Evolutionary conservation across 2,888 invertebrate species (phyloP), one percentile per base, ranked within the genome.

Genomic region (Sturmia bella): DNA sequence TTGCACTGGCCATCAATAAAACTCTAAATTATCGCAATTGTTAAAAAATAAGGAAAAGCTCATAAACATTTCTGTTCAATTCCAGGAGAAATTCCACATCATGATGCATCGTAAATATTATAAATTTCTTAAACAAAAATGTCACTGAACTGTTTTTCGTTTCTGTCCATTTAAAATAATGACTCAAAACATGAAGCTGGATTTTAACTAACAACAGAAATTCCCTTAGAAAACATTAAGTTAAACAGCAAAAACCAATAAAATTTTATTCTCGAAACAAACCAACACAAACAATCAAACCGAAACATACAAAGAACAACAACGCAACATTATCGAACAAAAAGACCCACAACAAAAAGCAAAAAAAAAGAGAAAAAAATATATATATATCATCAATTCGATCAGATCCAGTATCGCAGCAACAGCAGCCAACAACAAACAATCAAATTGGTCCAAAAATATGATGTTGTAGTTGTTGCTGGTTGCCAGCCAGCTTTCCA

Each of bases 201-300:
- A 57, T 48, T 15, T 57, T 57, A 57, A 57, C 32, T 11, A 54
- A 54, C 37, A 45, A 32, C 12, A 48, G 27, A 66, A 52, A 32
- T 57, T 76, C 75, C 75, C 75, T 61, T 61, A 37, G 61, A 69
- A 69, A 61, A 69, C n/a, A 69, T 68, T 68, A 59, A 61, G 48
- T 59, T 19, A 17, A 56, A 74, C 21, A 66, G 48, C 27, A 17
- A 32, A 77, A 70, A 45, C 63, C 61, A 69, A 70, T 63, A 69
- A 77, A 70, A 63, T 63, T 27, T 54, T 63, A 70, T 70, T 19
- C 61, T 68, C 45, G 12, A 61, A 69, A 54, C 43, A n/a, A 76
- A 68, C 39, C 56, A 76, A n/a, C 19, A 57, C 39, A 56, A 19
- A 15, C 12, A 12, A 56, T 17, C 15, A 21, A 21, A 21, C 32